Conservation (phyloP, 2,888 invertebrate genomes). For the Baccha elongata region DNA sequence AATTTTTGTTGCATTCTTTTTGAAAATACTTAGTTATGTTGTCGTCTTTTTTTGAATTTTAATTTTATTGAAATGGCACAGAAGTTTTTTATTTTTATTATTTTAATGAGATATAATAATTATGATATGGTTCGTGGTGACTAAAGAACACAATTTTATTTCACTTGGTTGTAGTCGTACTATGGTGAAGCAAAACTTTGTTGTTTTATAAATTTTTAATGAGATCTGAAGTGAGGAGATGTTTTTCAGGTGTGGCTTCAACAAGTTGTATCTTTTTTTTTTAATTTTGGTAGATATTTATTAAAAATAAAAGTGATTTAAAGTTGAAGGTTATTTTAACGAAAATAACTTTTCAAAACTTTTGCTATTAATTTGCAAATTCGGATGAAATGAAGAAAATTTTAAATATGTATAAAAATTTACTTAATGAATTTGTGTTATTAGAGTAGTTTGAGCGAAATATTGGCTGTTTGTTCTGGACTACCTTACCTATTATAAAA, state of each 20-base stretch:
- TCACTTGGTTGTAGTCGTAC: background rate
- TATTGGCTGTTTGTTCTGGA: too few species aligned
- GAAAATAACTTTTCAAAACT: constrained; percentile 21
- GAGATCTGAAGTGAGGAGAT: background rate
- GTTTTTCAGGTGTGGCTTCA: background rate
- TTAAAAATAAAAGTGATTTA: constrained; percentile 3
- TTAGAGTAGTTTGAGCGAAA: too few species aligned
- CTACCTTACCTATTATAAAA: too few species aligned
- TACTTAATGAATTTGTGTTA: background rate
- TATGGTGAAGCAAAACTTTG: background rate
- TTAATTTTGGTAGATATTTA: background rate
- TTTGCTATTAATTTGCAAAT: constrained; percentile 21
- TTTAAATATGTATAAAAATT: background rate
- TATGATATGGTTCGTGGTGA: constrained; percentile 1
- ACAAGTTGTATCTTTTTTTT: too few species aligned
- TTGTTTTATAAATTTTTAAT: constrained; percentile 22
- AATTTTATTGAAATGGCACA: background rate
- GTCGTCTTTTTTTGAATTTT: background rate
- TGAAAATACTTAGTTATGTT: background rate
- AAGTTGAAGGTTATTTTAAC: constrained; percentile 11
- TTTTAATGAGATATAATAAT: constrained; percentile 23
- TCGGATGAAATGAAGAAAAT: background rate
- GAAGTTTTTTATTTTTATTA: background rate
- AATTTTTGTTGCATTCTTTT: background rate
- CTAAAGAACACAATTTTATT: background rate